phyloP scores from a whole-genome alignment of 2,797 vertebrate species.

The Lacerta bilineata region DNA sequence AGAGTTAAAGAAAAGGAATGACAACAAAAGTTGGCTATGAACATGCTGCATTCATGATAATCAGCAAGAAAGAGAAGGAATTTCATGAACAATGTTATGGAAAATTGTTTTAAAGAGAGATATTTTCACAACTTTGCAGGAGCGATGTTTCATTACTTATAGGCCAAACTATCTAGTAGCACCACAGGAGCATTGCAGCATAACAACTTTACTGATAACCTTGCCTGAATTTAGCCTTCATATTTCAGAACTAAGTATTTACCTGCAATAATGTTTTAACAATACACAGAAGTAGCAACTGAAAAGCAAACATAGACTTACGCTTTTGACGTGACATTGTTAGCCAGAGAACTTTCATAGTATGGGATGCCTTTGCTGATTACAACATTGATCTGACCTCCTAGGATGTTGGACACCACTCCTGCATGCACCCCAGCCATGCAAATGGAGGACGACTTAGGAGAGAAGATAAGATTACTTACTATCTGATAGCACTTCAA shows the following conservation, averaged over 20 bases:
- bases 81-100: neutral
- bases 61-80: neutral
- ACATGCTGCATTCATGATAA: neutral
- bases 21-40: neutral
- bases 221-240: neutral
- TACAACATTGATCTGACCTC: conserved; percentile 91
- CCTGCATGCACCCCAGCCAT: conserved; percentile 95
- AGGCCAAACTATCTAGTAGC: conserved; percentile 6
- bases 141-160: conserved; percentile 15
- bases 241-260: conserved; percentile 2
- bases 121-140: neutral
- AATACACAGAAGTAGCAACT: neutral
- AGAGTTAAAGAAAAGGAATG: neutral
- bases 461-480: conserved; percentile 39
- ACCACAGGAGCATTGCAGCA: neutral
- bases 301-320: conserved; percentile 77
- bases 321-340: conserved; percentile 96
- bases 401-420: conserved; percentile 91
- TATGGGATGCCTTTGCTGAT: conserved; percentile 96
- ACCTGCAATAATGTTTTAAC: neutral
- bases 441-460: conserved; percentile 92
- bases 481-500: neutral
- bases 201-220: neutral
- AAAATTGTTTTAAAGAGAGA: neutral
- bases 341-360: conserved; percentile 94